Conservation (phyloP, 2,797 vertebrate genomes). For the Ciconia nigra region DNA sequence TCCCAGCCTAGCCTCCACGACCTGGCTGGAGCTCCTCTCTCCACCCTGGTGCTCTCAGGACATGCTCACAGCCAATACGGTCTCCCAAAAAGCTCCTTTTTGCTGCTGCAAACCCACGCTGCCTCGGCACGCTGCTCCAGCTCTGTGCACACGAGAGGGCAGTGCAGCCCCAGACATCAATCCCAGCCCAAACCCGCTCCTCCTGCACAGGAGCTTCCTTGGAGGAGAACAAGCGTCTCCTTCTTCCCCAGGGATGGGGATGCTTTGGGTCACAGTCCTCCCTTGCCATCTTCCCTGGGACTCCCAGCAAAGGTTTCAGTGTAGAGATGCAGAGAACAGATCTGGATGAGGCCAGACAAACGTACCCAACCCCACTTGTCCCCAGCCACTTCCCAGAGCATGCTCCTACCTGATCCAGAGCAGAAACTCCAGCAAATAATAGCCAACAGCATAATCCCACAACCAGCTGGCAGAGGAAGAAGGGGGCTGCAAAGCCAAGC, state of each 20-base stretch:
- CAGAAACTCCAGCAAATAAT: constrained; percentile 76
- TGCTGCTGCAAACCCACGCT: rapidly evolving
- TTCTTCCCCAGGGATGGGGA: neutral
- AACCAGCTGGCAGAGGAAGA: constrained; percentile 68
- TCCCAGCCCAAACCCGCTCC: neutral
- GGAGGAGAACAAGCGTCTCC: neutral
- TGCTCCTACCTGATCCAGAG: constrained; percentile 75
- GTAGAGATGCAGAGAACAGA: neutral
- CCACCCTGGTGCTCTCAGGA: neutral
- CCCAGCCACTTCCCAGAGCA: rapidly evolving
- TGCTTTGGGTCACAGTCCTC: neutral
- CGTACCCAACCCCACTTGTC: no score
- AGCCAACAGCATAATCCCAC: constrained; percentile 73
- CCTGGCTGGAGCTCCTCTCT: neutral
- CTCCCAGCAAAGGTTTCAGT: neutral
- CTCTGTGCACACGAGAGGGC: neutral
- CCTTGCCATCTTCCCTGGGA: neutral
- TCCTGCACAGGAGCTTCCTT: neutral
- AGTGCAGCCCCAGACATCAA: neutral
- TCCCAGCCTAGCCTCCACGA: neutral
- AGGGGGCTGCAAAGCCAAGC: constrained; percentile 39
- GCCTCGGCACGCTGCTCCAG: neutral
- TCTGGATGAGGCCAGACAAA: neutral
- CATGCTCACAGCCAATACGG: neutral
- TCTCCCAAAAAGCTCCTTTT: neutral